Evolutionary conservation across 2,797 vertebrate genomes (phyloP).

Genomic region (Hyperoplus lanceolatus): DNA sequence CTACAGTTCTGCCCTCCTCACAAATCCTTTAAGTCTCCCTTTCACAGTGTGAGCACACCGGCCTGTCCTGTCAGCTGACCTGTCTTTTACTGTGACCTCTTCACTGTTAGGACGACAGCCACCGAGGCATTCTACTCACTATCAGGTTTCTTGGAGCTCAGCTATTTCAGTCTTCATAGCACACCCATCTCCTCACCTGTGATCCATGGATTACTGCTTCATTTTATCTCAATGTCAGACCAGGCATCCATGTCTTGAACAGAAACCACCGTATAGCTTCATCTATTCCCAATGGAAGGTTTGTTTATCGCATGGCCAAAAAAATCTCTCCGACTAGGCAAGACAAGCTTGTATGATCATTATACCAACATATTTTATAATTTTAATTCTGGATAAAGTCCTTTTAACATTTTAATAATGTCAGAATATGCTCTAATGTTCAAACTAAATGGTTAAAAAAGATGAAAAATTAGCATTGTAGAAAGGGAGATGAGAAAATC

Average conservation of each 20-base stretch:
- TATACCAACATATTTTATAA: no score
- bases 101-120: conserved; percentile 17
- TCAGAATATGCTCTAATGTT: not conserved
- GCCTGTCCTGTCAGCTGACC: conserved; percentile 6
- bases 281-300: not conserved
- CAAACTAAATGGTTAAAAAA: no score
- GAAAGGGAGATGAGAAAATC: not conserved
- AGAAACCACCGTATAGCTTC: conserved; percentile 1
- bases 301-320: not conserved
- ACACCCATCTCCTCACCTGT: conserved; percentile 16
- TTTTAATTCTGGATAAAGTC: not conserved
- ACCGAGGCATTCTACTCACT: conserved; percentile 25
- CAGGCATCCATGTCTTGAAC: conserved; percentile 21
- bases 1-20: not conserved
- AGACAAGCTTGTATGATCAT: no score
- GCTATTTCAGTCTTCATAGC: conserved; percentile 40
- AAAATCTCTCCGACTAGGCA: not conserved
- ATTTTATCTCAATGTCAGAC: conserved; percentile 41
- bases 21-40: not conserved
- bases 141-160: conserved; percentile 30
- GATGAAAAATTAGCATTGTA: not conserved
- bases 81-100: conserved; percentile 28
- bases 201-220: conserved; percentile 39
- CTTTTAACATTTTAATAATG: not conserved
- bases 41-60: conserved; percentile 8